Conservation (phyloP, 1,140 invertebrate genomes). For the Atta cephalotes region DNA sequence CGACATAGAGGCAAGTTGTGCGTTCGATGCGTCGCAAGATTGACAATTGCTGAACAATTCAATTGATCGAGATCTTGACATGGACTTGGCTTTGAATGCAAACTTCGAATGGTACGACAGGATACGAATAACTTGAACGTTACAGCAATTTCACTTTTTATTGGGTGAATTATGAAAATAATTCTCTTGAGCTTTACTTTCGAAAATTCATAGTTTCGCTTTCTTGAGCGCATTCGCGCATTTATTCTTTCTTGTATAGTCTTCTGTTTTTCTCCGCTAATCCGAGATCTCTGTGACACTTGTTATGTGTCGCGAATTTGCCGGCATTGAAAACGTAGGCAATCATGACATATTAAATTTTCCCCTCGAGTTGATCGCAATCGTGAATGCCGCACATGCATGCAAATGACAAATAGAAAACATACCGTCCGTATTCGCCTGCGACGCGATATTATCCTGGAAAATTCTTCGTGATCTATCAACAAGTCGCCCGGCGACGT, state of each 20-base stretch:
- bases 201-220: background rate
- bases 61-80: background rate
- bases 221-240: background rate
- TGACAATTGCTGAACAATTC: conserved; percentile 39
- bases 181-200: background rate
- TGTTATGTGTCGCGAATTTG: background rate
- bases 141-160: background rate
- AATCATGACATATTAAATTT: conserved; percentile 58
- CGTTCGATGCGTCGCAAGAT: conserved; percentile 5
- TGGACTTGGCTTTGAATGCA: background rate
- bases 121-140: background rate
- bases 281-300: conserved; percentile 10
- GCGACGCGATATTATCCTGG: background rate
- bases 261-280: background rate
- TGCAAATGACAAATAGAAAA: conserved; percentile 58
- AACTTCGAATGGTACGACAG: background rate
- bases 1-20: background rate
- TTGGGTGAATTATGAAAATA: background rate
- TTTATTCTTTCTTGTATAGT: background rate
- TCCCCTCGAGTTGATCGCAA: conserved; percentile 15
- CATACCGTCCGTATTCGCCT: background rate
- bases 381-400: background rate
- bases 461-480: conserved; percentile 15
- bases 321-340: conserved; percentile 42
- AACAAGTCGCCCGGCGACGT: background rate